These are phyloP conservation scores for Drosophila koepferae DNA, from an alignment of 2,888 invertebrate species.

Conservation along the genomic window DNA sequence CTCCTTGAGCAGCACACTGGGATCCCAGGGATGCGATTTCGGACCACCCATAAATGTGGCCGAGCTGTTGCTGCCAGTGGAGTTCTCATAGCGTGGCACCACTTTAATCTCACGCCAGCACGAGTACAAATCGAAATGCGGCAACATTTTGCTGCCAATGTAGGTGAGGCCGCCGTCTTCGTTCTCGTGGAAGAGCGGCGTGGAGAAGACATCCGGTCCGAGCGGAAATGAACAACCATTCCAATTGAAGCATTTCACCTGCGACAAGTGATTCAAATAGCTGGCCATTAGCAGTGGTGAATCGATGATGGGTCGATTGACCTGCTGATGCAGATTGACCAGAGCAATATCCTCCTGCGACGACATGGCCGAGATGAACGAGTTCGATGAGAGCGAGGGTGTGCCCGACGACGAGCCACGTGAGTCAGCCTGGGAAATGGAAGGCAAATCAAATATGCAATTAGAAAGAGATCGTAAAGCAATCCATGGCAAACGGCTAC, in stretches of 20 bases:
- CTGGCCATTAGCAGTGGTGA: slow-evolving; percentile 97
- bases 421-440: slow-evolving; percentile 83
- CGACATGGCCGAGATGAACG: slow-evolving; percentile 95
- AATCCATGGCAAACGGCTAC: slow-evolving; percentile 29
- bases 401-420: slow-evolving; percentile 90
- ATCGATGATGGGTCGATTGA: slow-evolving; percentile 95
- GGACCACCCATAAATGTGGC: slow-evolving; percentile 83
- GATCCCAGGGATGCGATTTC: slow-evolving; percentile 85
- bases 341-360: slow-evolving; percentile 96
- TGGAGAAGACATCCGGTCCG: slow-evolving; percentile 91
- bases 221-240: slow-evolving; percentile 89
- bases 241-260: slow-evolving; percentile 91
- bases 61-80: slow-evolving; percentile 82
- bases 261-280: slow-evolving; percentile 96
- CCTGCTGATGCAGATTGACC: slow-evolving; percentile 97
- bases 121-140: slow-evolving; percentile 88
- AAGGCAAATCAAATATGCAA: slow-evolving; percentile 22
- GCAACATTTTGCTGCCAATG: slow-evolving; percentile 90
- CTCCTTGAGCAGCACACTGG: slow-evolving; percentile 84
- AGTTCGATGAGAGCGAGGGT: slow-evolving; percentile 92
- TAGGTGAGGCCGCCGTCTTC: slow-evolving; percentile 92
- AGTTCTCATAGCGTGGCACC: slow-evolving; percentile 83
- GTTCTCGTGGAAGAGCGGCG: slow-evolving; percentile 91
- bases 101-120: slow-evolving; percentile 85
- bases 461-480: neutral